Evolutionary conservation across 92 coral and sea anemone genomes (phyloP).

Genomic region (Palythoa grandiflora): DNA sequence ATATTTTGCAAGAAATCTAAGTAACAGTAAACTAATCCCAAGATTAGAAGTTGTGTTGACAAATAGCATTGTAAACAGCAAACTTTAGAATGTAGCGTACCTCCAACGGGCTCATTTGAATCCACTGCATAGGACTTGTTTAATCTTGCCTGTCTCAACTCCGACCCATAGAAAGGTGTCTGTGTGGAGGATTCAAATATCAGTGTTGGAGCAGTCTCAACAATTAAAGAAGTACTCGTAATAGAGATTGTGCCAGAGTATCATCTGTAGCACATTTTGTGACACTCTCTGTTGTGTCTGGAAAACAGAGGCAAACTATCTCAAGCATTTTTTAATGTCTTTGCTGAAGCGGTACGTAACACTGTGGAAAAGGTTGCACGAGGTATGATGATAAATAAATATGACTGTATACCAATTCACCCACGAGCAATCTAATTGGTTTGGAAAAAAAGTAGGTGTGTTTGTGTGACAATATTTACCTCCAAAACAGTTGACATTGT

Average conservation of each 20-base stretch:
- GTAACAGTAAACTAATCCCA: too few relatives aligned
- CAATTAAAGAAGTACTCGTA: slow-evolving; percentile 14
- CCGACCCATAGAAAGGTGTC: slow-evolving; percentile 80
- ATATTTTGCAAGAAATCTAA: too few relatives aligned
- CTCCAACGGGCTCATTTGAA: slow-evolving; percentile 81
- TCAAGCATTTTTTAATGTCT: background rate
- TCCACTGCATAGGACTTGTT: slow-evolving; percentile 76
- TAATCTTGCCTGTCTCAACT: slow-evolving; percentile 69
- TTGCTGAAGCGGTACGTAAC: background rate
- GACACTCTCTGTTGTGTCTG: slow-evolving; percentile 16
- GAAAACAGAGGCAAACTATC: background rate
- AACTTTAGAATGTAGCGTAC: slow-evolving; percentile 9
- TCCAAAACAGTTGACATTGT: too few relatives aligned
- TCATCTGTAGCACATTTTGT: background rate
- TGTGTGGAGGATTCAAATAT: slow-evolving; percentile 71
- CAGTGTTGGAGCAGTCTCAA: slow-evolving; percentile 51
- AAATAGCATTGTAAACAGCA: background rate
- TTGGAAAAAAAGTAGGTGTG: too few relatives aligned
- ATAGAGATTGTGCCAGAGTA: background rate
- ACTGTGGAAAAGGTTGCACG: too few relatives aligned
- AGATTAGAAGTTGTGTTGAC: too few relatives aligned
- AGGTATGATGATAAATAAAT: too few relatives aligned
- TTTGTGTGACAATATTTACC: too few relatives aligned
- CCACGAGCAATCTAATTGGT: too few relatives aligned
- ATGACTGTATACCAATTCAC: too few relatives aligned